Evolutionary conservation across 2,113 vertebrate species (phyloP).

Genomic region (Pica pica): DNA sequence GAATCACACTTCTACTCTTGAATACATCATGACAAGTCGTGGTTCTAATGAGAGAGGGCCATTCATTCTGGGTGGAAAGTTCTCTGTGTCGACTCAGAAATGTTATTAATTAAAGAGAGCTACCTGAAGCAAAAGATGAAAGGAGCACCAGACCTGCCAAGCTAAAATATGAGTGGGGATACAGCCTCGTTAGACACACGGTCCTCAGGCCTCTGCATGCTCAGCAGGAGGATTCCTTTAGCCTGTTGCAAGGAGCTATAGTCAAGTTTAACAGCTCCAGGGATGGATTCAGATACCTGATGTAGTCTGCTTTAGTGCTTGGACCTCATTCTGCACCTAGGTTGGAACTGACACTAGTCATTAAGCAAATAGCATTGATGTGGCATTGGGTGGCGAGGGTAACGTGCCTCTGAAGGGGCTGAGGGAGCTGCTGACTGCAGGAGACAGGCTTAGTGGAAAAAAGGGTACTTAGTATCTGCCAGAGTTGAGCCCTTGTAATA

Average conservation of each 20-base stretch:
- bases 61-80: slow-evolving; percentile 79
- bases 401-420: background rate
- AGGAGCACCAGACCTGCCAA: slow-evolving; percentile 68
- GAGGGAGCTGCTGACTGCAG: background rate
- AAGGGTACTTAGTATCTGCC: background rate
- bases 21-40: slow-evolving; percentile 78
- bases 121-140: slow-evolving; percentile 77
- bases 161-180: slow-evolving; percentile 72
- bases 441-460: background rate
- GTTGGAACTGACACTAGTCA: background rate
- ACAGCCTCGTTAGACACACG: slow-evolving; percentile 73
- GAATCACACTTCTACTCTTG: slow-evolving; percentile 72
- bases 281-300: background rate
- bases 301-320: background rate
- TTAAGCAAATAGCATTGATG: slow-evolving; percentile 1
- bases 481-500: slow-evolving; percentile 9
- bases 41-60: slow-evolving; percentile 81
- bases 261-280: slow-evolving; percentile 31
- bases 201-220: slow-evolving; percentile 50
- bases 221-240: slow-evolving; percentile 39
- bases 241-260: slow-evolving; percentile 50
- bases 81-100: slow-evolving; percentile 74
- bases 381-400: background rate
- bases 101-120: slow-evolving; percentile 82
- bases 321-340: background rate